Base-by-base conservation (phyloP, 1,140 invertebrate genomes). In the Coboldia fuscipes region DNA sequence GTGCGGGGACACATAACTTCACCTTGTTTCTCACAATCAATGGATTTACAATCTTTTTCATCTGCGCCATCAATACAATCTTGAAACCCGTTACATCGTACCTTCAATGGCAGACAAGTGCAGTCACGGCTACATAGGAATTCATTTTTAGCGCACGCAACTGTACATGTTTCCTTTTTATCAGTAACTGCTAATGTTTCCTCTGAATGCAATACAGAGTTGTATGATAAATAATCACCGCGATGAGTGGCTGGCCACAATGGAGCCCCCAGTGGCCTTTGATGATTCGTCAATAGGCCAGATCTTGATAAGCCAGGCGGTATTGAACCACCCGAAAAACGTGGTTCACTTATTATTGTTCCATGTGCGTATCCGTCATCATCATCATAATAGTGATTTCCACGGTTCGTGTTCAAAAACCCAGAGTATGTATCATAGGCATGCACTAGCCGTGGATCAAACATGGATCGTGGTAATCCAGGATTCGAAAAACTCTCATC, bases 51-150 rank as follows among this genome's bases (percentile, higher is more conserved):
- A 31, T 70, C 62, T 2, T 63, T 48, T 51, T 79, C 75, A 39
- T 78, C 75, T 43, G 75, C 71, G 0, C 63, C 62, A 24, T 65
- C 63, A 1, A 65, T 63, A 45, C 76, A 78, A 39, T 78, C 41
- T 40, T 22, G 26, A 27, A 16, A 50, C 3, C 65, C 65, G 42
- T 75, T 66, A 45, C 72, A 75, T 2, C 44, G 41, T 2, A 36
- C 41, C 3, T 27, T 33, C 20, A 40, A 21, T 7, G 44, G 42
- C 31, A 75, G 70, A 39, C 72, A 76, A 24, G 57, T 62, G 43
- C 72, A 76, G 6, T 63, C 65, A 22, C 57, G 59, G 34, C 56
- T 30, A 40, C 68, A 71, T 10, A 65, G 45, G 48, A 63, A 68
- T 39, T 68, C 60, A 14, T 54, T 50, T 3, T 39, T 41, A 0